phyloP scores from a whole-genome alignment of 2,797 vertebrate genomes.

The Antrozous pallidus region DNA sequence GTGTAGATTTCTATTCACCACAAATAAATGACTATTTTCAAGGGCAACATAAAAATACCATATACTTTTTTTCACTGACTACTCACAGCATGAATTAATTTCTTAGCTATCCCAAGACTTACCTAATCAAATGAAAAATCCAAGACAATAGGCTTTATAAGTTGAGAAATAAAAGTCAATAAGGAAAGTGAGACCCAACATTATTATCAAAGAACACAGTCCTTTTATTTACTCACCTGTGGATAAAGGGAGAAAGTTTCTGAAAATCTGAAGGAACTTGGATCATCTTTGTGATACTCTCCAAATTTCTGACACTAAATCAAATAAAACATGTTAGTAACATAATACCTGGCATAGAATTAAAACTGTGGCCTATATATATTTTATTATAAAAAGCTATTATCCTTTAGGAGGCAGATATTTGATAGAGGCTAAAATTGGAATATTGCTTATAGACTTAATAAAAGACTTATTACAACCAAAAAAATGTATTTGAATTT shows the following conservation, averaged over 20 bases:
- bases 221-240: constrained; percentile 86
- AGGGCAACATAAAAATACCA: background rate
- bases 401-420: background rate
- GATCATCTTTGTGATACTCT: constrained; percentile 98
- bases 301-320: constrained; percentile 98
- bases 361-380: background rate
- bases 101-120: constrained; percentile 27
- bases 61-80: constrained; percentile 18
- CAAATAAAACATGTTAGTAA: constrained; percentile 58
- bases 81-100: constrained; percentile 25
- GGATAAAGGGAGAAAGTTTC: constrained; percentile 98
- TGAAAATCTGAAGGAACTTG: constrained; percentile 97
- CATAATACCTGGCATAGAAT: background rate
- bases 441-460: constrained; percentile 23
- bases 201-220: background rate
- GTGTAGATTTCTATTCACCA: background rate
- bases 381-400: constrained; percentile 8
- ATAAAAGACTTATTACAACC: background rate
- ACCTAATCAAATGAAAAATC: constrained; percentile 45
- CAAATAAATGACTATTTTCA: constrained; percentile 36
- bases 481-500: constrained; percentile 33
- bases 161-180: constrained; percentile 32
- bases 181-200: background rate
- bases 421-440: background rate
- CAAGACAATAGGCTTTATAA: background rate